A percentile compares a stretch with the other conserved stretches of the same genome.
These are phyloP conservation scores for Ectropis grisescens DNA, from an alignment of 1,140 invertebrate species.

Conservation along the genomic window DNA sequence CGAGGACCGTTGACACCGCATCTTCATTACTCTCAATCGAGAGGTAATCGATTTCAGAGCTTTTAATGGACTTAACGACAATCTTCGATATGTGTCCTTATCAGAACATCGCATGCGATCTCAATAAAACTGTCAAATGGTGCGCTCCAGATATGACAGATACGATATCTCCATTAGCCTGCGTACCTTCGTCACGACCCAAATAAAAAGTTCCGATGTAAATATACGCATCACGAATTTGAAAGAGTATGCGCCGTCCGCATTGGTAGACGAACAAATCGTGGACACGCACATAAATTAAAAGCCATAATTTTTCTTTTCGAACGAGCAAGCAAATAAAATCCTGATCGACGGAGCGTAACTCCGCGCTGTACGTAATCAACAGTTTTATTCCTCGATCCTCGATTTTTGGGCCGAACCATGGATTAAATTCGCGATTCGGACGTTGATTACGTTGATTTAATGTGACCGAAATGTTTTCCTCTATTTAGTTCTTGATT, in stretches of 20 bases:
- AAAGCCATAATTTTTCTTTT: slow-evolving; percentile 64
- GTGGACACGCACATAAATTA: slow-evolving; percentile 56
- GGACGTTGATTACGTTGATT: too few species aligned
- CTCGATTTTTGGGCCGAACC: slow-evolving; percentile 46
- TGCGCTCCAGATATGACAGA: slow-evolving; percentile 53
- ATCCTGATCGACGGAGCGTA: slow-evolving; percentile 59
- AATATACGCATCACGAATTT: slow-evolving; percentile 39
- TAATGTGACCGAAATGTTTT: too few species aligned
- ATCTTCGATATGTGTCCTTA: slow-evolving; percentile 1
- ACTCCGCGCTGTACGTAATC: slow-evolving; percentile 54
- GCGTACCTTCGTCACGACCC: slow-evolving; percentile 41
- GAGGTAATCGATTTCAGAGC: slow-evolving; percentile 2
- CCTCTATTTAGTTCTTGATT: too few species aligned
- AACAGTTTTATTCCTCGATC: slow-evolving; percentile 61
- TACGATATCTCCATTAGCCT: slow-evolving; percentile 57
- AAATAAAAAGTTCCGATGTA: slow-evolving; percentile 45
- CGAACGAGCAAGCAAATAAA: slow-evolving; percentile 58
- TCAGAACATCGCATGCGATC: slow-evolving; percentile 40
- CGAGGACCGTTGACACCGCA: too few species aligned
- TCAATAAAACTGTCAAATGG: slow-evolving; percentile 60
- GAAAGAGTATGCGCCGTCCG: too few species aligned
- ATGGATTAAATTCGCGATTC: slow-evolving; percentile 7
- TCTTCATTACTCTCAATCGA: not conserved
- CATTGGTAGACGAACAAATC: slow-evolving; percentile 21
- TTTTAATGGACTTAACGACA: not conserved